Conservation (phyloP, 2,113 vertebrate species). For the Phrynosoma blainvillii region DNA sequence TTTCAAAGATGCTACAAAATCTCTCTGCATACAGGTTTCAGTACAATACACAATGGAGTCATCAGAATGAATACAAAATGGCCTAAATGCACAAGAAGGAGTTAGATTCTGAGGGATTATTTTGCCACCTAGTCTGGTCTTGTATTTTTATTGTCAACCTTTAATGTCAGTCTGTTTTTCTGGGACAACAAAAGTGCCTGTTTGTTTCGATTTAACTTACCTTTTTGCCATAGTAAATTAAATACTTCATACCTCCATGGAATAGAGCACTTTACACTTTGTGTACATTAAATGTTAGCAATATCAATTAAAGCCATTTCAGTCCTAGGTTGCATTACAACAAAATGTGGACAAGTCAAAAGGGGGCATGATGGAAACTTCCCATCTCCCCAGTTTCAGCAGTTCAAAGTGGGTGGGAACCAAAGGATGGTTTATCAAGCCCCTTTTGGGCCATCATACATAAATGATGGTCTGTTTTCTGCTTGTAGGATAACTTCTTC, state of each 20-base stretch:
- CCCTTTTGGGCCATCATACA: neutral
- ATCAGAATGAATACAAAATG: neutral
- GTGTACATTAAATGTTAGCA: too few species aligned
- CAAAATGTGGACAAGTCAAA: too few species aligned
- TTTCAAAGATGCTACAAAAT: too few species aligned
- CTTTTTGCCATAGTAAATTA: too few species aligned
- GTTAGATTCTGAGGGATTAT: neutral
- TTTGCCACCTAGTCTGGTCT: neutral
- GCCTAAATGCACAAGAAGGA: neutral
- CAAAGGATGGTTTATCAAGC: neutral
- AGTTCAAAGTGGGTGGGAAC: neutral
- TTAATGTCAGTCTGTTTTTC: neutral
- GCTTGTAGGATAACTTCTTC: neutral
- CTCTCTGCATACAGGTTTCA: neutral
- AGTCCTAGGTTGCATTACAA: too few species aligned
- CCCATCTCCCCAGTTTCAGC: too few species aligned
- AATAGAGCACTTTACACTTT: too few species aligned
- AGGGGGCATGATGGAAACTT: too few species aligned
- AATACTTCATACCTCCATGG: too few species aligned
- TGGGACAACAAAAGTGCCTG: too few species aligned
- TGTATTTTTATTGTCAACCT: neutral
- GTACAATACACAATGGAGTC: neutral
- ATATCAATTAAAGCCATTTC: too few species aligned
- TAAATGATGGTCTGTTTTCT: neutral
- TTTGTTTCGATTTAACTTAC: too few species aligned